Percentiles rank a stretch among this genome's conserved stretches.
Conservation (phyloP, 2,113 vertebrate species). For the Cheirogaleus medius region DNA sequence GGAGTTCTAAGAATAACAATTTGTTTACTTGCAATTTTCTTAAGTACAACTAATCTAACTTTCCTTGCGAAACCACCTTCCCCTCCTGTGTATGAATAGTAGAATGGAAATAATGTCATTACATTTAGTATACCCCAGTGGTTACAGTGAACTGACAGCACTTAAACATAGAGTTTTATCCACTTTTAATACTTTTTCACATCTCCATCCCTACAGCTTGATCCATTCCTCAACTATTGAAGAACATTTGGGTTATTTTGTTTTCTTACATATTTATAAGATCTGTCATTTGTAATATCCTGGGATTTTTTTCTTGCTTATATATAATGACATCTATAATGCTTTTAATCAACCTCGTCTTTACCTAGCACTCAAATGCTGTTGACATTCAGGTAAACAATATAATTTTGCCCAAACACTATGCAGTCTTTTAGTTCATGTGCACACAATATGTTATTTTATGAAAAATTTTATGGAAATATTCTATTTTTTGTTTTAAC, state of each 20-base stretch:
- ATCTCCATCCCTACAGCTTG: not conserved
- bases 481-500: constrained; percentile 49
- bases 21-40: not conserved
- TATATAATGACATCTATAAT: not conserved
- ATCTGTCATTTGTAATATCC: not conserved
- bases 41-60: not conserved
- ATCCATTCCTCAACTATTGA: not conserved
- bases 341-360: not conserved
- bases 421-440: not conserved
- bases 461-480: constrained; percentile 27
- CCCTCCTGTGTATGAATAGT: not conserved
- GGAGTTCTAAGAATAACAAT: not conserved
- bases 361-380: not conserved
- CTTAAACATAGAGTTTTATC: not conserved
- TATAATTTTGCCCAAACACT: not conserved
- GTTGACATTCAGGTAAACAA: not conserved
- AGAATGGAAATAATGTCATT: not conserved
- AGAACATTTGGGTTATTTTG: not conserved
- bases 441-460: not conserved
- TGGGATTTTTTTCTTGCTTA: not conserved
- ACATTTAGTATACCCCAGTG: not conserved
- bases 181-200: not conserved
- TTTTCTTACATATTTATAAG: not conserved
- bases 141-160: not conserved
- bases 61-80: not conserved